phyloP scores from a whole-genome alignment of 2,797 vertebrate genomes.

The Anas georgica region DNA sequence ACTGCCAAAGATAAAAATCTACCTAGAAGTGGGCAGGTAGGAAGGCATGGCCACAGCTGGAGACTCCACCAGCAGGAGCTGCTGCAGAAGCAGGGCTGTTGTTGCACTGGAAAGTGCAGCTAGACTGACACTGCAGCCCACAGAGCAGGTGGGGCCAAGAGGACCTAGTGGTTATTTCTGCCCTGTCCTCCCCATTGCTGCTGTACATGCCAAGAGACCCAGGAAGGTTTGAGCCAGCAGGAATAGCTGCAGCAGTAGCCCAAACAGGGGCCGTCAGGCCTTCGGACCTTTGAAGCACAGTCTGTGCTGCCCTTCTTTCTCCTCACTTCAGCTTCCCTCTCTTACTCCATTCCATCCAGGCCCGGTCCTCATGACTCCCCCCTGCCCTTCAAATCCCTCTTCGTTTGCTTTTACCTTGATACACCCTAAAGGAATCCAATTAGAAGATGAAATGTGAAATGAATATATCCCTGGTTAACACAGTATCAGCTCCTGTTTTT shows the following conservation, averaged over 20 bases:
- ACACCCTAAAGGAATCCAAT: neutral
- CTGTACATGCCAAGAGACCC: rapidly evolving
- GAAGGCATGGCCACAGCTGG: neutral
- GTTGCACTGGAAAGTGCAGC: neutral
- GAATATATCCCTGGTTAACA: neutral
- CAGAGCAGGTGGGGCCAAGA: neutral
- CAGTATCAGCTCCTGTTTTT: neutral
- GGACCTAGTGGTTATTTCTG: neutral
- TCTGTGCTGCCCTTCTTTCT: neutral
- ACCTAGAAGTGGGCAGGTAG: neutral
- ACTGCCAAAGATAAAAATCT: neutral
- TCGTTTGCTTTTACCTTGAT: neutral
- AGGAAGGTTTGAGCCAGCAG: neutral
- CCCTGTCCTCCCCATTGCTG: neutral
- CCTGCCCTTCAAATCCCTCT: neutral
- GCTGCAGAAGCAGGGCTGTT: neutral
- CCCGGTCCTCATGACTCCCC: neutral
- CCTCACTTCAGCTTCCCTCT: neutral
- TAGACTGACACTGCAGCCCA: neutral
- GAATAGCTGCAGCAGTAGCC: neutral
- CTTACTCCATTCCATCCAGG: neutral
- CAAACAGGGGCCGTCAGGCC: neutral
- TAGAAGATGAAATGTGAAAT: neutral
- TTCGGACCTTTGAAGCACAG: neutral
- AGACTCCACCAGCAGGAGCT: neutral